A percentile compares a stretch with the other conserved stretches of the same genome.
phyloP scores from a whole-genome alignment of 2,888 invertebrate species.

The Xestia ashworthii region DNA sequence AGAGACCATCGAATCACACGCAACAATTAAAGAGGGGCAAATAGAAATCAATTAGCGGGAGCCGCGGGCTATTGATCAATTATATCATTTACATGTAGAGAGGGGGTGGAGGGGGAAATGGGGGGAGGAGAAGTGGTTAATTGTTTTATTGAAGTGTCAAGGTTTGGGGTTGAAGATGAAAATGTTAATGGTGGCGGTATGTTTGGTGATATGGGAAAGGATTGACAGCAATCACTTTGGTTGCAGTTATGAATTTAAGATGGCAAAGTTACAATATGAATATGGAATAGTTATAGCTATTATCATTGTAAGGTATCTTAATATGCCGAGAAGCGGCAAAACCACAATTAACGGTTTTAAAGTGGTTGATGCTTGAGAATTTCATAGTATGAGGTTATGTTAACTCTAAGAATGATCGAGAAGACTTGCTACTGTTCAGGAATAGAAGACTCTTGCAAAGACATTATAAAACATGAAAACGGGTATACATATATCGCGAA shows the following conservation, averaged over 20 bases:
- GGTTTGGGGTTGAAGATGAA: constrained; percentile 35
- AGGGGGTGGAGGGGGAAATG: constrained; percentile 7
- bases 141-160: constrained; percentile 52
- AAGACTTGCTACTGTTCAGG: background rate
- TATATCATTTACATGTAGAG: constrained; percentile 71
- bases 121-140: constrained; percentile 35
- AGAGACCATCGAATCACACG: constrained; percentile 73
- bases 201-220: background rate
- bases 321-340: background rate
- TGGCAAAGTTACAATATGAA: background rate
- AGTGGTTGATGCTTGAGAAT: background rate
- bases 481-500: too few species aligned
- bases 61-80: constrained; percentile 76
- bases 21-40: constrained; percentile 83
- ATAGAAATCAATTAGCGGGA: constrained; percentile 84
- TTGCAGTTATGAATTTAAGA: background rate
- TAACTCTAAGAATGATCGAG: background rate
- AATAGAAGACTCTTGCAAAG: background rate
- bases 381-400: background rate
- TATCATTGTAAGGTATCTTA: background rate
- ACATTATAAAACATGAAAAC: too few species aligned
- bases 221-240: background rate
- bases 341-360: too few species aligned
- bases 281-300: background rate
- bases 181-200: background rate